These are phyloP conservation scores for Colostygia pectinataria DNA, from an alignment of 2,888 invertebrate species.

Conservation along the genomic window DNA sequence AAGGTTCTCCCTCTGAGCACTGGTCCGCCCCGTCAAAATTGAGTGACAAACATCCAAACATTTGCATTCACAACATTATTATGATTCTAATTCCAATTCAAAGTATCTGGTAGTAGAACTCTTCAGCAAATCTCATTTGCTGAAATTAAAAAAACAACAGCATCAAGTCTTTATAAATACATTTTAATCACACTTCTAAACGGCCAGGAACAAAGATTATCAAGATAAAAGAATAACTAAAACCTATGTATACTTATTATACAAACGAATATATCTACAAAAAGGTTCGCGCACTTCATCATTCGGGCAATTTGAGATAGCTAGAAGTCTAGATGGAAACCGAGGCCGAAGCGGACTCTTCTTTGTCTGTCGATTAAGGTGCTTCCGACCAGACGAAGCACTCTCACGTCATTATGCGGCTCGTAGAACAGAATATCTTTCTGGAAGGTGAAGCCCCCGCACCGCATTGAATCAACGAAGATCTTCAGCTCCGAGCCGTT, in stretches of 20 bases:
- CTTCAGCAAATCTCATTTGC: too few species aligned
- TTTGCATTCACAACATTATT: too few species aligned
- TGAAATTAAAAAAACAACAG: not conserved
- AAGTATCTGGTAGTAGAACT: too few species aligned
- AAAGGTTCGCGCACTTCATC: conserved; percentile 37
- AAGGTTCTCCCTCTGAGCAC: too few species aligned
- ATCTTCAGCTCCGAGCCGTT: conserved; percentile 70
- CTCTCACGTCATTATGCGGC: conserved; percentile 57
- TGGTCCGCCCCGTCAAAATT: too few species aligned
- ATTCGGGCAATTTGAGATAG: conserved; percentile 27
- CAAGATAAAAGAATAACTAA: conserved; percentile 72
- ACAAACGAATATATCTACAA: conserved; percentile 76
- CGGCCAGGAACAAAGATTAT: conserved; percentile 47
- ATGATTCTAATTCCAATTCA: too few species aligned
- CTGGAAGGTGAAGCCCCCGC: conserved; percentile 71
- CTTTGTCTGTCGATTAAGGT: conserved; percentile 68
- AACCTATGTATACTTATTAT: conserved; percentile 82
- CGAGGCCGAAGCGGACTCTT: conserved; percentile 68
- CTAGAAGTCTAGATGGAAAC: conserved; percentile 71
- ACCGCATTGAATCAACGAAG: conserved; percentile 70
- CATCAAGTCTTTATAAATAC: conserved; percentile 5
- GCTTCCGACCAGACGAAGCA: conserved; percentile 63
- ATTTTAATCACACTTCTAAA: conserved; percentile 66
- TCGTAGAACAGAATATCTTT: conserved; percentile 68
- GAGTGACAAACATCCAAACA: too few species aligned